These are phyloP conservation scores for Neoscelio sp. DNA, from an alignment of 2,888 invertebrate species.

Conservation along the genomic window DNA sequence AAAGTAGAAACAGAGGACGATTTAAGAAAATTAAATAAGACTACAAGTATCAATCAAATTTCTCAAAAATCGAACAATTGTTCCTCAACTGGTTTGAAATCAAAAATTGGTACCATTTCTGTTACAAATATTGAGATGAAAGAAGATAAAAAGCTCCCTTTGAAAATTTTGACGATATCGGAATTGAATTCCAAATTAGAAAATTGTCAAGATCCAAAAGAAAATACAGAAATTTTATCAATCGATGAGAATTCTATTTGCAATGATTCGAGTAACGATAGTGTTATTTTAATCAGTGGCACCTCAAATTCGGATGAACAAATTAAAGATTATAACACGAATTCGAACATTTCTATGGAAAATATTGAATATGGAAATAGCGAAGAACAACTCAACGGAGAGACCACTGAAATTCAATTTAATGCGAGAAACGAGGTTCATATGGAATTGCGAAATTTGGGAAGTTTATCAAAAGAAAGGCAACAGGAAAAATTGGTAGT, in stretches of 20 bases:
- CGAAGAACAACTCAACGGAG: too few species aligned
- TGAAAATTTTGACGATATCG: conserved; percentile 75
- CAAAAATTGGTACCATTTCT: too few species aligned
- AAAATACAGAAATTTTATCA: background rate
- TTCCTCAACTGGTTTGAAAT: background rate
- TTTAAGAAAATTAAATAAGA: too few species aligned
- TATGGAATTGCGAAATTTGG: conserved; percentile 70
- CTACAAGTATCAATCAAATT: too few species aligned
- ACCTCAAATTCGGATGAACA: background rate
- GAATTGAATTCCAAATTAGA: conserved; percentile 76
- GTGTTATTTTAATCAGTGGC: conserved; percentile 22
- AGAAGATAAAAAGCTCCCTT: background rate
- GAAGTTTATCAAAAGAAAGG: conserved; percentile 66
- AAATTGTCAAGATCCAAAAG: conserved; percentile 64
- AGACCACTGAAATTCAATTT: too few species aligned
- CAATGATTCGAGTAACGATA: background rate
- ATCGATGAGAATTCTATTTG: conserved; percentile 10
- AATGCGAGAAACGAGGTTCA: conserved; percentile 72
- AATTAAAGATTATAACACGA: background rate
- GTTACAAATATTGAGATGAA: too few species aligned
- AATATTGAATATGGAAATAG: too few species aligned
- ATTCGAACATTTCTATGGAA: conserved; percentile 1
- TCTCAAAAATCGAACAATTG: too few species aligned
- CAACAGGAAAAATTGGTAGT: conserved; percentile 71
- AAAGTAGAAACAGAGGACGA: too few species aligned